Base-by-base conservation (phyloP, 2,113 vertebrate genomes). In the Neodon shergylaensis region DNA sequence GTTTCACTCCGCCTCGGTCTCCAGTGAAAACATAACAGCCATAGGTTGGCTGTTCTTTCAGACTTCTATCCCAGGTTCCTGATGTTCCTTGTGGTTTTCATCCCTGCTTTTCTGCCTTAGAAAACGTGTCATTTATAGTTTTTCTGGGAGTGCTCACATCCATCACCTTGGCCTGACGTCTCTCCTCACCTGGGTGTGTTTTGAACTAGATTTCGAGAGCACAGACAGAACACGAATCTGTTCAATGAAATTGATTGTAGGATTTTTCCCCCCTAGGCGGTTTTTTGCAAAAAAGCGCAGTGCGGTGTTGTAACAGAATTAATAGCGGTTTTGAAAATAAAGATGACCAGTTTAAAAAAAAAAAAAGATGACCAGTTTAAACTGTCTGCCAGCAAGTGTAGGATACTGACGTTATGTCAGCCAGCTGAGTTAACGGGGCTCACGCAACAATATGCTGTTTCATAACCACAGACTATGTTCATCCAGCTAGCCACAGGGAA, bases 361-460 rank as follows among this genome's bases (percentile, higher is more conserved):
- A n/a, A n/a, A n/a, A n/a, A n/a, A n/a, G n/a, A n/a, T n/a, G n/a
- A n/a, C 33, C 28, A 28, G 92, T 87, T 96, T 92, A 63, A 85
- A 52, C 90, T 47, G 28, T n/a, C 92, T 91, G 36, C 76, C 21
- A 63, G 0, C 65, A 72, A 91, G 26, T 47, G 8, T 84, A 79
- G 52, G n/a, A 39, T 78, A n/a, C 52, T 83, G 19, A 26, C 92
- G 11, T 68, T 83, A 22, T 76, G 86, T 31, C 66, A 88, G 22
- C 85, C 74, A 86, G 49, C 3, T 22, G 47, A 26, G 72, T 88
- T 91, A 61, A 66, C 86, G 91, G 96, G 91, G 76, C 92, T 93
- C 70, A 85, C 49, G 65, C 47, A 82, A 54, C 79, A 65, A 83
- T 95, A 89, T 95, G 95, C 92, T 94, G 95, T 97, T 96, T 97